These are phyloP conservation scores for Staurois parvus DNA, from an alignment of 2,797 vertebrate species.

Conservation along the genomic window DNA sequence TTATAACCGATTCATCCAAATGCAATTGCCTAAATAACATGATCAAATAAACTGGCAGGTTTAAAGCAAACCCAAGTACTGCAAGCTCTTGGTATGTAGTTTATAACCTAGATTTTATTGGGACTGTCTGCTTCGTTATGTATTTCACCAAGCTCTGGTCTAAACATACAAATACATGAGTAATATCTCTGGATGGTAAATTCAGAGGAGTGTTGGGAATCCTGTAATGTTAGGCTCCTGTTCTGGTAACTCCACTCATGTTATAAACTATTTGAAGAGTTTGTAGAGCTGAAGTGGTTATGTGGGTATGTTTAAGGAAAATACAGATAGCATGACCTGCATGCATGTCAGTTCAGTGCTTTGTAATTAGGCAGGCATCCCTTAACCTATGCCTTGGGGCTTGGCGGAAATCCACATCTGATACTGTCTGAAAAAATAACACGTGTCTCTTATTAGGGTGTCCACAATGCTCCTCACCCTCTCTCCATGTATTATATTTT, in stretches of 20 bases:
- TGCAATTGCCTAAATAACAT: not conserved
- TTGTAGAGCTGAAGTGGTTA: not conserved
- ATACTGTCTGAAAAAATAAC: conserved; percentile 8
- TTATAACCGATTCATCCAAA: not conserved
- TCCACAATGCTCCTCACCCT: not conserved
- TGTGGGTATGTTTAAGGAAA: not conserved
- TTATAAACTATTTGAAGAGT: not conserved
- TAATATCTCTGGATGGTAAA: not conserved
- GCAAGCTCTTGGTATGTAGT: not conserved
- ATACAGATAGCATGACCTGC: not conserved
- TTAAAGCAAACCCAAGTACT: not conserved
- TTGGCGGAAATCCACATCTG: not conserved
- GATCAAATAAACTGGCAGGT: not conserved
- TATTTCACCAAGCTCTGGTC: not conserved
- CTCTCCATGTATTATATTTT: conserved; percentile 1
- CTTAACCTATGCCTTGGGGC: not conserved
- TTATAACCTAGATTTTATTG: not conserved
- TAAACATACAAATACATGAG: not conserved
- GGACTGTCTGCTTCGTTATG: not conserved
- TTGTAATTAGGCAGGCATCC: not conserved
- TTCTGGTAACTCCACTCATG: not conserved
- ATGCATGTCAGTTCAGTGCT: not conserved
- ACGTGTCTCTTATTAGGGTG: not conserved
- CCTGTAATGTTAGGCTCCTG: not conserved
- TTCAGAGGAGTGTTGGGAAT: not conserved